Evolutionary conservation across 2,888 invertebrate genomes (phyloP).

Genomic region (Netelia virgata): DNA sequence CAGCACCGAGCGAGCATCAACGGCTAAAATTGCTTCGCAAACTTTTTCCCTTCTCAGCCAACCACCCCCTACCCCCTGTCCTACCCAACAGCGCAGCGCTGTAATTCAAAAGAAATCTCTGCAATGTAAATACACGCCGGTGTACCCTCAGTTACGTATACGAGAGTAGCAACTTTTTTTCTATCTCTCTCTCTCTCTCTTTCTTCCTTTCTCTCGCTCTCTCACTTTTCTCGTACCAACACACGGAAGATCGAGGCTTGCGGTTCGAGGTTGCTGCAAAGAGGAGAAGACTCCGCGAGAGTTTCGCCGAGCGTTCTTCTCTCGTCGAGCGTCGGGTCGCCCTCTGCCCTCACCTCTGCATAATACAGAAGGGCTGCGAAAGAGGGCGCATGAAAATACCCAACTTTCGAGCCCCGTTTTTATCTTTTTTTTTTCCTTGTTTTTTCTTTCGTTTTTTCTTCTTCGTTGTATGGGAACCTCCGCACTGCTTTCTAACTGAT

Average conservation of each 20-base stretch:
- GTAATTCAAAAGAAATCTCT: conserved; percentile 69
- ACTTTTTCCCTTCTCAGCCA: conserved; percentile 54
- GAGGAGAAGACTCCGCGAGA: conserved; percentile 10
- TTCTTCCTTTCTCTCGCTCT: conserved; percentile 5
- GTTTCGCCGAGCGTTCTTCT: conserved; percentile 12
- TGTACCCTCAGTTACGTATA: conserved; percentile 48
- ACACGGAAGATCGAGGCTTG: conserved; percentile 30
- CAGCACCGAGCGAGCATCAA: conserved; percentile 56
- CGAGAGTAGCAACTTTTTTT: conserved; percentile 33
- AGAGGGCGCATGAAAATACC: not conserved
- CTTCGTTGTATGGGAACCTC: not conserved
- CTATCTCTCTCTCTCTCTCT: conserved; percentile 17
- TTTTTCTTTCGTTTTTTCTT: no score
- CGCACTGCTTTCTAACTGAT: not conserved
- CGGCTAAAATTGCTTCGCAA: conserved; percentile 68
- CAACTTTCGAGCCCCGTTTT: no score
- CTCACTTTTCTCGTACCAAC: conserved; percentile 5
- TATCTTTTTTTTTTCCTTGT: no score
- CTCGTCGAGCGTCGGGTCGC: conserved; percentile 23
- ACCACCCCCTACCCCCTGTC: not conserved
- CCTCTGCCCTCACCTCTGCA: conserved; percentile 44
- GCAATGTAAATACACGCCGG: conserved; percentile 61
- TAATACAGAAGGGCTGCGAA: conserved; percentile 46
- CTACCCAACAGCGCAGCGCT: conserved; percentile 14
- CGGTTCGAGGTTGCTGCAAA: conserved; percentile 30